A percentile compares a stretch with the other conserved stretches of the same genome.
These are phyloP conservation scores for Rhogogaster chlorosoma DNA, from an alignment of 2,888 invertebrate genomes.

Conservation along the genomic window DNA sequence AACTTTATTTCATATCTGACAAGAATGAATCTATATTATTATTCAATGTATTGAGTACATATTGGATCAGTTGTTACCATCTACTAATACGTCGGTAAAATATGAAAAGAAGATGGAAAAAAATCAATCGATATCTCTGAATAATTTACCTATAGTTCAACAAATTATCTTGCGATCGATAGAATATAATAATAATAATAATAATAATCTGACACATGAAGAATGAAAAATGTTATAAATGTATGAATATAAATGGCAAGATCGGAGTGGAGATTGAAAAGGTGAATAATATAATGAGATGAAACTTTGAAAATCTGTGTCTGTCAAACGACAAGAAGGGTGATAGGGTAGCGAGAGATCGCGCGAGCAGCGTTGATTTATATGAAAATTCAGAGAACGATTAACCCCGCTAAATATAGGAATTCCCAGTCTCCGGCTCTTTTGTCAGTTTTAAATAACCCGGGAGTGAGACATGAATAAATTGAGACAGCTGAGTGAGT, in stretches of 20 bases:
- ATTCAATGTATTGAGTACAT: not conserved
- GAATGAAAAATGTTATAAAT: too few relatives aligned
- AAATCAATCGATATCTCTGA: too few relatives aligned
- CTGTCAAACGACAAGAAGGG: not conserved
- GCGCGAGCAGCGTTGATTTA: not conserved
- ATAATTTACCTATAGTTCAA: too few relatives aligned
- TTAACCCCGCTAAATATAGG: conserved; percentile 27
- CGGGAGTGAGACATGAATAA: conserved; percentile 28
- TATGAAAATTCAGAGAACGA: conserved; percentile 37
- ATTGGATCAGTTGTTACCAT: not conserved
- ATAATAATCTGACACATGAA: too few relatives aligned
- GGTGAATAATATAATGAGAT: not conserved
- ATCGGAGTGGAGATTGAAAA: not conserved
- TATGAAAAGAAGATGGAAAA: not conserved
- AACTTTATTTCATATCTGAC: not conserved
- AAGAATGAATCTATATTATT: not conserved
- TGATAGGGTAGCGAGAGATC: not conserved
- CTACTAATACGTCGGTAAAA: not conserved
- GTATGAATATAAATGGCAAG: too few relatives aligned
- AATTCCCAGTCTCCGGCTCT: conserved; percentile 22
- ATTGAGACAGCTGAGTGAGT: conserved; percentile 37
- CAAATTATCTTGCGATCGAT: too few relatives aligned
- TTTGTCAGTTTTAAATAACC: conserved; percentile 23
- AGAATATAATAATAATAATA: too few relatives aligned
- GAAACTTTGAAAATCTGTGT: not conserved